These are phyloP conservation scores for Micropoecilia bifurca DNA, from an alignment of 2,797 vertebrate genomes.

Conservation along the genomic window DNA sequence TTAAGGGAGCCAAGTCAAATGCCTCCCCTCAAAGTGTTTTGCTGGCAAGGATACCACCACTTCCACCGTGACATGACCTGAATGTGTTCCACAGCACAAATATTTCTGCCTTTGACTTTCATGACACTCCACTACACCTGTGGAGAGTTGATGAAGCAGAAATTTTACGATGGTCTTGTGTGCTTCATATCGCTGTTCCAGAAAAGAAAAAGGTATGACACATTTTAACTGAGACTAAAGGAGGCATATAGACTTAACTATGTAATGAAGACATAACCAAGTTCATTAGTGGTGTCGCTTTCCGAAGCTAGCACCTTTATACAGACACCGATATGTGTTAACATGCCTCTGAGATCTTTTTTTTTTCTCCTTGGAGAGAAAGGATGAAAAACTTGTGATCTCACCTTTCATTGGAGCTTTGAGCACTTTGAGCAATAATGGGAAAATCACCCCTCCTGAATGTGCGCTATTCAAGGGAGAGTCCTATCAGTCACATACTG, in stretches of 20 bases:
- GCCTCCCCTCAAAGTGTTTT: slow-evolving; percentile 37
- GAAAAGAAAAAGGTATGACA: slow-evolving; percentile 35
- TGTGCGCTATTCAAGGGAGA: slow-evolving; percentile 25
- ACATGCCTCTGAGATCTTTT: slow-evolving; percentile 6
- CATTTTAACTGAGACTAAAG: slow-evolving; percentile 47
- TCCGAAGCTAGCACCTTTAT: slow-evolving; percentile 17
- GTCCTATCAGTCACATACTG: slow-evolving; percentile 58
- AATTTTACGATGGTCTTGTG: slow-evolving; percentile 39
- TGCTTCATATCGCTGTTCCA: slow-evolving; percentile 19
- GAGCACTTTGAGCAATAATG: slow-evolving; percentile 24
- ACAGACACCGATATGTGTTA: slow-evolving; percentile 30
- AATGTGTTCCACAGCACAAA: slow-evolving; percentile 45
- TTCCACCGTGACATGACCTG: slow-evolving; percentile 52
- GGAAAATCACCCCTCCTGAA: slow-evolving; percentile 29
- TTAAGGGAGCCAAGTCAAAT: slow-evolving; percentile 51
- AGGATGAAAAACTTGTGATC: slow-evolving; percentile 11
- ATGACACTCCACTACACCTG: slow-evolving; percentile 40
- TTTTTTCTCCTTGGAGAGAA: slow-evolving; percentile 1
- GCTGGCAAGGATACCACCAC: slow-evolving; percentile 50
- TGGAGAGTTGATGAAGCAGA: not conserved
- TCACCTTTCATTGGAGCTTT: slow-evolving; percentile 11
- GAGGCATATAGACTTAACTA: slow-evolving; percentile 20
- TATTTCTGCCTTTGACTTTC: slow-evolving; percentile 41
- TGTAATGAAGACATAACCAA: slow-evolving; percentile 19
- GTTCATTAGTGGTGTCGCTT: slow-evolving; percentile 36